Percentiles rank a stretch among this genome's conserved stretches.
Evolutionary conservation across 2,888 invertebrate species (phyloP).

Genomic region (Ptycholaimellus sp.): DNA sequence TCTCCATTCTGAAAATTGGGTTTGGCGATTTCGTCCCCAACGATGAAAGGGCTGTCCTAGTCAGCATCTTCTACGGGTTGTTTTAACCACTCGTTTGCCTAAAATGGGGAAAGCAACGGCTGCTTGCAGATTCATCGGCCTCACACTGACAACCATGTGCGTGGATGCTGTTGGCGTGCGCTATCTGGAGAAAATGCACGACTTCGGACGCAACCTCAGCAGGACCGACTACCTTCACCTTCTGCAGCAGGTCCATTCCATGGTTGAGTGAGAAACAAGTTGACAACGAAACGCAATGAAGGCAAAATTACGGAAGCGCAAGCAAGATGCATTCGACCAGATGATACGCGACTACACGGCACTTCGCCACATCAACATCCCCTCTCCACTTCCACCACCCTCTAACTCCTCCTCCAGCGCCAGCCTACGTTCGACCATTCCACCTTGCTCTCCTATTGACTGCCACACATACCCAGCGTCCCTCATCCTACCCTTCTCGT

Average conservation of each 20-base stretch:
- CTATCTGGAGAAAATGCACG: slow-evolving; percentile 4
- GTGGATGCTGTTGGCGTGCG: slow-evolving; percentile 5
- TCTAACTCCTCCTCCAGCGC: too few species aligned
- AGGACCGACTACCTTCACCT: slow-evolving; percentile 4
- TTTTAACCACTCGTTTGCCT: too few species aligned
- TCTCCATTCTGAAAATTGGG: slow-evolving; percentile 4
- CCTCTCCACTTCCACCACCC: too few species aligned
- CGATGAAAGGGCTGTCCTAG: neutral
- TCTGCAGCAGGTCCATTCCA: slow-evolving; percentile 3
- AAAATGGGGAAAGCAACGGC: too few species aligned
- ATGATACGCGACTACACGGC: neutral
- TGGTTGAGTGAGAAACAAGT: too few species aligned
- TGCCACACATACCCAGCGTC: too few species aligned
- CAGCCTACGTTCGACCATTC: too few species aligned
- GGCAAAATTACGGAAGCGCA: neutral
- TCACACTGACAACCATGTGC: slow-evolving; percentile 6
- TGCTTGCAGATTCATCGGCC: slow-evolving; percentile 5
- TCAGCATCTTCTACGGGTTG: slow-evolving; percentile 1
- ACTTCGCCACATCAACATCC: too few species aligned
- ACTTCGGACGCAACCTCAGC: slow-evolving; percentile 2
- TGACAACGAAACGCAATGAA: too few species aligned
- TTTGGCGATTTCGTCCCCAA: slow-evolving; percentile 5
- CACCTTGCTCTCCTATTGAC: too few species aligned
- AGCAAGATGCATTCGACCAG: neutral
- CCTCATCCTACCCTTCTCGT: too few species aligned